Conservation (phyloP, 2,888 invertebrate species). For the Chalcis sispes region DNA sequence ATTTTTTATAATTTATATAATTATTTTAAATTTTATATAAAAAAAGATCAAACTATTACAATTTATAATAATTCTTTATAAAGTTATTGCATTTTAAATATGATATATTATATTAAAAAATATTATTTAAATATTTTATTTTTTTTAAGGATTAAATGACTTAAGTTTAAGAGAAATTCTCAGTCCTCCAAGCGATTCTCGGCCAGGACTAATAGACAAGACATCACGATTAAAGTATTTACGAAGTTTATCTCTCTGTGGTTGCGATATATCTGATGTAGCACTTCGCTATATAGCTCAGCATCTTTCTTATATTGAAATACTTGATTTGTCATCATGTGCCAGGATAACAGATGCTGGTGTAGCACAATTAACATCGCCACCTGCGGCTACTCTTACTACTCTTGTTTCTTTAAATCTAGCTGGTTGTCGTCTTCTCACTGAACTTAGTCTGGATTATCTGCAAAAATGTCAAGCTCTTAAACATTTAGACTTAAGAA, state of each 20-base stretch:
- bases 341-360: conserved; percentile 93
- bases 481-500: conserved; percentile 82
- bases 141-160: conserved; percentile 86
- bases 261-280: conserved; percentile 94
- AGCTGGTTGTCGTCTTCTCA: conserved; percentile 88
- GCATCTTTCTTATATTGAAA: conserved; percentile 85
- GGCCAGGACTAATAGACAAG: conserved; percentile 86
- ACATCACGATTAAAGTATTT: conserved; percentile 87
- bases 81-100: too few relatives aligned
- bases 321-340: conserved; percentile 90
- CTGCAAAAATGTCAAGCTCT: conserved; percentile 86
- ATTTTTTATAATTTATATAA: too few relatives aligned
- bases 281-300: conserved; percentile 86
- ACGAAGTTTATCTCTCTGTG: conserved; percentile 86
- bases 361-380: conserved; percentile 89
- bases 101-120: background rate
- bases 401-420: conserved; percentile 86
- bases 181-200: conserved; percentile 90
- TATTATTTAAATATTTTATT: background rate
- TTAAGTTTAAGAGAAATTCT: conserved; percentile 89
- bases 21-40: too few relatives aligned
- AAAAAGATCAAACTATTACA: too few relatives aligned
- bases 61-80: too few relatives aligned
- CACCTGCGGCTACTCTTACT: conserved; percentile 80
- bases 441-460: conserved; percentile 89